Evolutionary conservation across 2,888 invertebrate genomes (phyloP).

Genomic region (Conops quadrifasciatus): DNA sequence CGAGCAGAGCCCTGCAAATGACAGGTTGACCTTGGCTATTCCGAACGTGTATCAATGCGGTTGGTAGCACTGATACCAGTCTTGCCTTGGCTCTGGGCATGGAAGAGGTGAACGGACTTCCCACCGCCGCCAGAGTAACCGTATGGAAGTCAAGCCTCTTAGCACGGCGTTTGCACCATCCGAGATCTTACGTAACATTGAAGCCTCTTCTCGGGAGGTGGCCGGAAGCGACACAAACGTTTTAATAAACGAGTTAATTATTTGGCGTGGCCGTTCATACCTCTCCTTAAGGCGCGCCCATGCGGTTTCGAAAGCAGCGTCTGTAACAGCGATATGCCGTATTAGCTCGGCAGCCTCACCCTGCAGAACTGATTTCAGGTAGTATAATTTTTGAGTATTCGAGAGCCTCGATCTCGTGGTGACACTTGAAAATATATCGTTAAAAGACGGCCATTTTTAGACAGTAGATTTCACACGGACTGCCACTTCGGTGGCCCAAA

Average conservation of each 20-base stretch:
- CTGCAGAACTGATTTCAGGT: background rate
- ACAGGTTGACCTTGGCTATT: background rate
- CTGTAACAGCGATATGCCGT: background rate
- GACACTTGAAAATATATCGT: background rate
- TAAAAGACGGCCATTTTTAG: background rate
- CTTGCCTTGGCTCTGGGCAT: background rate
- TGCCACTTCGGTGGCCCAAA: conserved; percentile 93
- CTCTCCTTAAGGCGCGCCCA: conserved; percentile 5
- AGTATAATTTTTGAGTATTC: background rate
- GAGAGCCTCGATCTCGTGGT: background rate
- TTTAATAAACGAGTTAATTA: background rate
- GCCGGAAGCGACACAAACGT: background rate
- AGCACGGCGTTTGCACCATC: conserved; percentile 8
- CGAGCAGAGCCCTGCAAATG: background rate
- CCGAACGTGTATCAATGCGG: background rate
- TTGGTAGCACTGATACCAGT: background rate
- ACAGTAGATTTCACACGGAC: conserved; percentile 99
- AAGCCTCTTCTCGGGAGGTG: background rate
- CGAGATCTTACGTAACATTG: background rate
- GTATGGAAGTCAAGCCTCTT: background rate
- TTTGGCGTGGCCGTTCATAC: background rate
- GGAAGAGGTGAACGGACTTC: background rate
- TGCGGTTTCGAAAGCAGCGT: background rate
- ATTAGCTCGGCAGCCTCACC: conserved; percentile 1
- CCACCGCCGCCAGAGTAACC: background rate